Conservation (phyloP, 2,113 vertebrate genomes). For the Tragelaphus scriptus region DNA sequence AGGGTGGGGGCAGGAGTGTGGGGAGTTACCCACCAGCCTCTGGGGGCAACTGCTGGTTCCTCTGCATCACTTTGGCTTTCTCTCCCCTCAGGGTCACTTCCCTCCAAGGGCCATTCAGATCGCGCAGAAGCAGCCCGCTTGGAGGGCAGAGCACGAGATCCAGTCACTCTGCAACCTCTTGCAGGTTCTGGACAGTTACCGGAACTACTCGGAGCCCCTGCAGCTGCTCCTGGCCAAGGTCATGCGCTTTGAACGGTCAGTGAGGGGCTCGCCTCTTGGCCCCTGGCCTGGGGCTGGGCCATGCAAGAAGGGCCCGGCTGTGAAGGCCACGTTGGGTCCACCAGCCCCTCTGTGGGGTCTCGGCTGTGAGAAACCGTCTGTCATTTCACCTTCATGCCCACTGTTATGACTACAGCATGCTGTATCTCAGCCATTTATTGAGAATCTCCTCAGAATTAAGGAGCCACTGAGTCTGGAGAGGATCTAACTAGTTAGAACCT, state of each 20-base stretch:
- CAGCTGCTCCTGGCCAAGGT: constrained; percentile 76
- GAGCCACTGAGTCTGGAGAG: not conserved
- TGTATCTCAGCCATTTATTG: not conserved
- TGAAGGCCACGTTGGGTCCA: not conserved
- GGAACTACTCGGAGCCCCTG: constrained; percentile 61
- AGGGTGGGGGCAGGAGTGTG: not conserved
- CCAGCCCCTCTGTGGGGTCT: not conserved
- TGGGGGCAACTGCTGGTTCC: not conserved
- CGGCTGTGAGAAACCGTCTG: not conserved
- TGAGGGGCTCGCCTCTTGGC: not conserved
- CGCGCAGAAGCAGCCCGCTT: constrained; percentile 65
- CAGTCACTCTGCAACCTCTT: constrained; percentile 67
- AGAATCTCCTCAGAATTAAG: not conserved
- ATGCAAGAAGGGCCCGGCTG: not conserved
- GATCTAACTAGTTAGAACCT: not conserved
- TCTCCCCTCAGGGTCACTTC: constrained; percentile 75
- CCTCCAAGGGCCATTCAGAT: constrained; percentile 73
- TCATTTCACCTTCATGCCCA: not conserved
- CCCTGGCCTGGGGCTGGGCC: not conserved
- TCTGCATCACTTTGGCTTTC: not conserved
- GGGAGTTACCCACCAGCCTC: not conserved
- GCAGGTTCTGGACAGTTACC: constrained; percentile 64
- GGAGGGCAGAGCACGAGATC: constrained; percentile 72
- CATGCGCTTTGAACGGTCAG: constrained; percentile 79
- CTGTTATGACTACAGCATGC: not conserved